phyloP scores from a whole-genome alignment of 2,797 vertebrate species.

The Brachymystax lenok region DNA sequence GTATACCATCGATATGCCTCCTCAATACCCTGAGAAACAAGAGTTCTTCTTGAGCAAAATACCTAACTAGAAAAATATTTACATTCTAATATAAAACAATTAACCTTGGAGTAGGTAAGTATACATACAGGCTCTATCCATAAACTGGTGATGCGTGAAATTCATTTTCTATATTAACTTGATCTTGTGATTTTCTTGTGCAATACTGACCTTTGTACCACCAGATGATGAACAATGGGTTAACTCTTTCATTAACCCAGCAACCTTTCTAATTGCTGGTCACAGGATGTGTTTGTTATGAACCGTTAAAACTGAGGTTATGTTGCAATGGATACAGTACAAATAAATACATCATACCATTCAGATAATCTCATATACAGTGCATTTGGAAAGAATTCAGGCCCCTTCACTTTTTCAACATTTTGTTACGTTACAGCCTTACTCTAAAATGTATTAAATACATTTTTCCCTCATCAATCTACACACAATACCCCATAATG shows the following conservation, averaged over 20 bases:
- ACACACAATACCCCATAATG: no score
- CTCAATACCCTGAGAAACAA: background rate
- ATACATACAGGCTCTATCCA: background rate
- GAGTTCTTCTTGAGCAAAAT: background rate
- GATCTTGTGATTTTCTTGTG: background rate
- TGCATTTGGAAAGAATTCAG: slow-evolving; percentile 19
- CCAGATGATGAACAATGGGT: slow-evolving; percentile 17
- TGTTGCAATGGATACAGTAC: slow-evolving; percentile 5
- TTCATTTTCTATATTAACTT: background rate
- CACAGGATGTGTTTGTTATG: slow-evolving; percentile 21
- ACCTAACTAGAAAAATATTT: background rate
- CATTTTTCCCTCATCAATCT: no score
- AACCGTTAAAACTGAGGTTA: slow-evolving; percentile 22
- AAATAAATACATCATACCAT: background rate
- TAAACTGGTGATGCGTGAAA: background rate
- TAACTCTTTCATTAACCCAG: background rate
- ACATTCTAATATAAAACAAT: background rate
- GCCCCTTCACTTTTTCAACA: no score
- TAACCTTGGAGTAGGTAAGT: no score
- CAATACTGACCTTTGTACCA: slow-evolving; percentile 2
- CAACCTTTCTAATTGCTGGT: background rate
- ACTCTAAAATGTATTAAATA: no score
- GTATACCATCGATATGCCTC: background rate
- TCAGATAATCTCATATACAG: background rate
- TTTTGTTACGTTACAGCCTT: no score